Percentiles rank a stretch among this genome's conserved stretches.
phyloP scores from a whole-genome alignment of 2,797 vertebrate genomes.

The Sylvilagus floridanus region DNA sequence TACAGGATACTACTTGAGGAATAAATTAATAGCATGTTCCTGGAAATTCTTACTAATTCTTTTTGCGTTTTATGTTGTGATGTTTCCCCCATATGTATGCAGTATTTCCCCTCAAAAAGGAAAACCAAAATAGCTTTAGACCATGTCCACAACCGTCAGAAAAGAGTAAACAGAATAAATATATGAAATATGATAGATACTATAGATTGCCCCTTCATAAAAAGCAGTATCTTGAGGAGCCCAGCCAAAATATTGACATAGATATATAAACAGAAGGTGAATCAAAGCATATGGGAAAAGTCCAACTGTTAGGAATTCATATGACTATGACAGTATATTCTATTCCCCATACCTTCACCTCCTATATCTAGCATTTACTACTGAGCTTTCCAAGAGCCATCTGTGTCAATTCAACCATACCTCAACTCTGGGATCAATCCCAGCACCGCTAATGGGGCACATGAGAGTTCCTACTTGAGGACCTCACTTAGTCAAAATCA shows the following conservation, averaged over 20 bases:
- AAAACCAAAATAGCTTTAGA: constrained; percentile 3
- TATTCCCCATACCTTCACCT: neutral
- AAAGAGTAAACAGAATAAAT: constrained; percentile 14
- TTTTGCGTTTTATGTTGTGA: constrained; percentile 5
- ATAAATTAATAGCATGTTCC: constrained; percentile 32
- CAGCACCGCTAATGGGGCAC: neutral
- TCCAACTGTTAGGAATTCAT: neutral
- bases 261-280: neutral
- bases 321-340: neutral
- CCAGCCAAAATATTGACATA: neutral
- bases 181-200: neutral
- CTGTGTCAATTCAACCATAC: neutral
- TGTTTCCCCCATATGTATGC: neutral
- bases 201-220: neutral
- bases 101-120: neutral
- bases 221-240: neutral
- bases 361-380: neutral
- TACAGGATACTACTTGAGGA: neutral
- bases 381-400: neutral
- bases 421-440: neutral
- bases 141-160: neutral
- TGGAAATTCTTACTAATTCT: neutral
- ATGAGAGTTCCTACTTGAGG: neutral
- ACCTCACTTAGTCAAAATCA: neutral
- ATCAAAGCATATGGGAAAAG: neutral